Evolutionary conservation across 1,140 invertebrate genomes (phyloP), one percentile per base, ranked within the genome.

Genomic region (Drosophila ercepeae): DNA sequence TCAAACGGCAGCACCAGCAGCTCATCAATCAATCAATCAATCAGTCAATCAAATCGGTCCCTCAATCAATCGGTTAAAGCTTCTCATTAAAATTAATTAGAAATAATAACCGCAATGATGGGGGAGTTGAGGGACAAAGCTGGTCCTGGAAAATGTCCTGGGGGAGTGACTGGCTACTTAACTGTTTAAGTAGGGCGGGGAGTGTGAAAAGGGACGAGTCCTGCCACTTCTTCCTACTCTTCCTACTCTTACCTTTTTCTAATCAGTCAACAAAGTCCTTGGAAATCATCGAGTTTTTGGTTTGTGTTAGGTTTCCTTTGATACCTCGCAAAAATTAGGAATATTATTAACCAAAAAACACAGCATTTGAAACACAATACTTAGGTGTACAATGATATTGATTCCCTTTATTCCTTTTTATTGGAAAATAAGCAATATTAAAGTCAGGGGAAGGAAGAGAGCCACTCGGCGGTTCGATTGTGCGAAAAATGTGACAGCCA

Each of bases 81-180:
- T 32, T 49, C 14, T 72, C 58, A 84, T 84, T 78, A 84, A 84
- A 84, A 61, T 61, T 75, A 82, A 81, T 76, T 81, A 45, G 41
- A 76, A 81, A 63, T 76, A 61, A 72, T 75, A 48, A 59, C 44
- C 39, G 42, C 42, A 68, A 48, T 18, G 34, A 60, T 51, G 27
- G n/a, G 16, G n/a, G n/a, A n/a, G n/a, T n/a, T n/a, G n/a, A n/a
- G n/a, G n/a, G n/a, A n/a, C n/a, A n/a, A n/a, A n/a, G n/a, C n/a
- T n/a, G n/a, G n/a, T n/a, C n/a, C n/a, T n/a, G n/a, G n/a, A n/a
- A 32, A 32, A 9, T 11, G 29, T 0, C 29, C 11, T 9, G 4
- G 11, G 29, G 29, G 29, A 32, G 9, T 32, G 9, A n/a, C 34
- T 7, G 0, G 14, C 36, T n/a, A 5, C 27, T 41, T 32, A 50